phyloP scores from a whole-genome alignment of 92 coral and sea anemone species.

The Porites evermanni region DNA sequence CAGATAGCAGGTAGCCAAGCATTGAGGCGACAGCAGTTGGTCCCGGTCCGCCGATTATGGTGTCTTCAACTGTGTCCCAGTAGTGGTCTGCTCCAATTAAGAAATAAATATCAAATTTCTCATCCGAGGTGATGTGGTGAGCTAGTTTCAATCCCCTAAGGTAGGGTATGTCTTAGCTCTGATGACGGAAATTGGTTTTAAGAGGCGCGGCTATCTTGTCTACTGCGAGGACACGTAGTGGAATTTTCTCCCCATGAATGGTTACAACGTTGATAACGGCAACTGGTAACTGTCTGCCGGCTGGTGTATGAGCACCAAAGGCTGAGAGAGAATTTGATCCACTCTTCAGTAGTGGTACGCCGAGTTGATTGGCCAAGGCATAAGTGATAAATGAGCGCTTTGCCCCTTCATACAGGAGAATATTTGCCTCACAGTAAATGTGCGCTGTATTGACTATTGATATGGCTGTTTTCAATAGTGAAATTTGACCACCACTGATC shows the following conservation, averaged over 20 bases:
- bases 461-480: conserved; percentile 59
- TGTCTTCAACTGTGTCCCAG: conserved; percentile 57
- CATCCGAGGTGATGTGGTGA: conserved; percentile 51
- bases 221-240: conserved; percentile 44
- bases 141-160: conserved; percentile 55
- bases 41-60: conserved; percentile 32
- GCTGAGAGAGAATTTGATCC: conserved; percentile 49
- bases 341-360: conserved; percentile 10
- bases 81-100: conserved; percentile 56
- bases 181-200: conserved; percentile 24
- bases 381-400: conserved; percentile 66
- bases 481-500: conserved; percentile 5
- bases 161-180: conserved; percentile 41
- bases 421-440: conserved; percentile 30
- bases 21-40: conserved; percentile 66
- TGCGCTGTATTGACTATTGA: conserved; percentile 24
- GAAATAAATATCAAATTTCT: conserved; percentile 46
- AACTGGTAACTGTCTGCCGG: conserved; percentile 25
- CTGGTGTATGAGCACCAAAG: conserved; percentile 47
- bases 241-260: conserved; percentile 53
- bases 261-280: conserved; percentile 38
- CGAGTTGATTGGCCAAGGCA: conserved; percentile 56
- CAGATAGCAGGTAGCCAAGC: conserved; percentile 68
- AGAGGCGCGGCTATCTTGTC: conserved; percentile 56
- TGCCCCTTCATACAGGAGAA: conserved; percentile 65